phyloP scores from a whole-genome alignment of 2,888 invertebrate species.

The Cetonia aurata region DNA sequence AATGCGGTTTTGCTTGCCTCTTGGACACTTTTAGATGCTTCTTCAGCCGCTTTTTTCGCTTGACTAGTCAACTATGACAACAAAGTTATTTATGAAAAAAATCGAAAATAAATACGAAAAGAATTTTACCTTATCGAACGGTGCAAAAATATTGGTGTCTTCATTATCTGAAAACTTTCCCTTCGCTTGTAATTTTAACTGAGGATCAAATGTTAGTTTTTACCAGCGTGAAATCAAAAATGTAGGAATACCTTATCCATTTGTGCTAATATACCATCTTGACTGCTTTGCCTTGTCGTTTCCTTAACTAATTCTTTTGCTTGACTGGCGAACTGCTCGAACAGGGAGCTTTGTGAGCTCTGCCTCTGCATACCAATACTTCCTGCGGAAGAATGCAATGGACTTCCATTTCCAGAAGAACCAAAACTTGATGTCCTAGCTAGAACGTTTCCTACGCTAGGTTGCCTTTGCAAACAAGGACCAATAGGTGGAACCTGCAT shows the following conservation, averaged over 20 bases:
- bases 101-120: background rate
- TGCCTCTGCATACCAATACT: constrained; percentile 72
- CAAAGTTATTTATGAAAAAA: constrained; percentile 24
- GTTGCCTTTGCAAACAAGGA: constrained; percentile 71
- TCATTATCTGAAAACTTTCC: constrained; percentile 75
- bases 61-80: constrained; percentile 80
- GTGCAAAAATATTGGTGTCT: constrained; percentile 81
- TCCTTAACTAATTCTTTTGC: constrained; percentile 91
- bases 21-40: constrained; percentile 83
- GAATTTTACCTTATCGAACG: constrained; percentile 84
- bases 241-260: constrained; percentile 86
- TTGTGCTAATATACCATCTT: constrained; percentile 88
- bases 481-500: constrained; percentile 70
- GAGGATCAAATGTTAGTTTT: constrained; percentile 51
- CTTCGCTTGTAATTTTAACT: constrained; percentile 74
- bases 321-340: constrained; percentile 89
- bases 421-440: constrained; percentile 76
- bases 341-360: constrained; percentile 85
- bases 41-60: constrained; percentile 89
- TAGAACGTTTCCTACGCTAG: constrained; percentile 73
- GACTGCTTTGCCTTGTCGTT: constrained; percentile 89
- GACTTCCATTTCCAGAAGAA: constrained; percentile 63
- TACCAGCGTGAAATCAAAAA: background rate
- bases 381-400: constrained; percentile 60
- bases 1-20: constrained; percentile 88